A percentile compares a stretch with the other conserved stretches of the same genome.
These are phyloP conservation scores for Agonopterix heracliana DNA, from an alignment of 2,888 invertebrate species.

Conservation along the genomic window DNA sequence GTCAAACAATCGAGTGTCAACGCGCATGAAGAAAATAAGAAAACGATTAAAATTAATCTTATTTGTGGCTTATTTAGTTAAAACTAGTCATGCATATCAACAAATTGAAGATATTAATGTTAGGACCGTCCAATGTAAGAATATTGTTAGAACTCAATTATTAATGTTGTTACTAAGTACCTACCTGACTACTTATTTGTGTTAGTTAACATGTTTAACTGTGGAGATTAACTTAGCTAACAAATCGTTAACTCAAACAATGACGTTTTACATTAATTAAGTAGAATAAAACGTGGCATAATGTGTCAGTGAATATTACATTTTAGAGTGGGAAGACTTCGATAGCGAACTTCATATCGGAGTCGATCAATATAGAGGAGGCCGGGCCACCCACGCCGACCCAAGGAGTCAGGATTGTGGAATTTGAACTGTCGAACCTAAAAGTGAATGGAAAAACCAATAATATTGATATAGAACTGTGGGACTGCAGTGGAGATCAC, in stretches of 20 bases:
- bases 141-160: not conserved
- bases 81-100: conserved; percentile 43
- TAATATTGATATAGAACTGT: conserved; percentile 84
- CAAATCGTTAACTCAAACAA: too few relatives aligned
- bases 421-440: conserved; percentile 81
- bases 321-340: conserved; percentile 83
- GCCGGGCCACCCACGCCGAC: conserved; percentile 80
- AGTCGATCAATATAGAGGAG: conserved; percentile 78
- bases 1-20: too few relatives aligned
- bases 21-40: too few relatives aligned
- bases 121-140: conserved; percentile 75
- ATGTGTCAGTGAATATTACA: not conserved
- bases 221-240: too few relatives aligned
- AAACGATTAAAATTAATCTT: too few relatives aligned
- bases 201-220: too few relatives aligned
- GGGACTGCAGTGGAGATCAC: conserved; percentile 87
- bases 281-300: not conserved
- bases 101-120: conserved; percentile 74
- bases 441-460: conserved; percentile 73
- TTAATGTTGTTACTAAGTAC: not conserved
- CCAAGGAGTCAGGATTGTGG: conserved; percentile 84
- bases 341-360: conserved; percentile 83
- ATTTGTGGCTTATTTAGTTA: too few relatives aligned
- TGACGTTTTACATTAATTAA: not conserved
- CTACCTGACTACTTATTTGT: too few relatives aligned